Base-by-base conservation (phyloP, 1,140 invertebrate species). In the Atopsyche davidsoni region DNA sequence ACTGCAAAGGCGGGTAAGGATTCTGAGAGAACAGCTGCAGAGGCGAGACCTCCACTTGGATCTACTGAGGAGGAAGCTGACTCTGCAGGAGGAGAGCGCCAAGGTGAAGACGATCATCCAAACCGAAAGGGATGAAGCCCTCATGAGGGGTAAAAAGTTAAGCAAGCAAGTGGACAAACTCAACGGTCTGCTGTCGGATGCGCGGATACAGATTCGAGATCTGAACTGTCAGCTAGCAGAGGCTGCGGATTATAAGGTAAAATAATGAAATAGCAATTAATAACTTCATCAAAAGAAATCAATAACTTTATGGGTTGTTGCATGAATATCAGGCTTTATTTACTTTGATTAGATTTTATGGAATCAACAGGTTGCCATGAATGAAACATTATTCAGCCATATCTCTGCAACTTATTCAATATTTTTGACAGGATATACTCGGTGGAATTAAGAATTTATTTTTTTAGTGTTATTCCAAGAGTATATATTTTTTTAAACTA, bases 1-100 rank as follows among this genome's bases (percentile, higher is more conserved):
- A 62, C 70, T 92, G 10, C 89, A 92, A 71, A 72, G 87, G 36
- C 75, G 86, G 46, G 81, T 91, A 1, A 79, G 89, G 54, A 85
- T 84, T 2, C 64, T 95, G 1, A 76, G 89, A 13, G 92, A 96
- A 63, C 90, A 95, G 65, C 68, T 95, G 11, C 89, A 94, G 64
- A 82, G 90, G 53, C 84, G 92, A 60, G 92, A 96, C 66, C 75
- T 96, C 2, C 92, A 96, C 65, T 69, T 95, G 60, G 92, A 95
- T 72, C 75, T 96, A 34, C 69, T 96, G 14, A 75, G 91, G 17
- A 82, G 90, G 56, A 96, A 96, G 69, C 64, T 92, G 22, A 80
- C 83, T 45, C 75, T 92, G 1, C 87, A 89, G 65, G 87, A 89
- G 59, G 86, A 89, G 34, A 83, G 77, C 35, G 76, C 77, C 1